Conservation (phyloP, 2,113 vertebrate species). For the Bubo scandiacus region DNA sequence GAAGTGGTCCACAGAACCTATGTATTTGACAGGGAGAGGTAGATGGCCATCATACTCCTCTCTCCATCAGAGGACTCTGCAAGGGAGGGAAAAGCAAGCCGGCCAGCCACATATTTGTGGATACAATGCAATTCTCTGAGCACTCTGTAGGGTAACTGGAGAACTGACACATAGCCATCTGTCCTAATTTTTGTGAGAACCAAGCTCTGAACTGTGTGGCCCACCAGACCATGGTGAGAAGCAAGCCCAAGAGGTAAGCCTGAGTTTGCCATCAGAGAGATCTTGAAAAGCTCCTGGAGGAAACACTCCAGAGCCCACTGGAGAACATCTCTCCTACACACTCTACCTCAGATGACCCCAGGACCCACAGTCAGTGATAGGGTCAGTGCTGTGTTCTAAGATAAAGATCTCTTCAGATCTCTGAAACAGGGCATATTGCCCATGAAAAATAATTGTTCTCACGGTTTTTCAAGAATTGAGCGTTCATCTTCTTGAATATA, state of each 20-base stretch:
- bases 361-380: background rate
- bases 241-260: background rate
- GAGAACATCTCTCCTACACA: background rate
- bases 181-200: background rate
- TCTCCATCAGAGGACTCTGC: background rate
- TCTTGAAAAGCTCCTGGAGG: background rate
- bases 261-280: background rate
- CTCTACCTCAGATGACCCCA: background rate
- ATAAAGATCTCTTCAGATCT: background rate
- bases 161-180: background rate
- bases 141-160: background rate
- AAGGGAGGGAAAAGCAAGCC: background rate
- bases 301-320: background rate
- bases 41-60: background rate
- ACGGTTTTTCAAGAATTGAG: background rate
- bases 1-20: background rate
- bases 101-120: background rate
- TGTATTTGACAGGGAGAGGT: background rate
- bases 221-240: background rate
- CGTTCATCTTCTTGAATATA: background rate
- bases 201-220: background rate
- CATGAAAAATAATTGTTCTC: background rate
- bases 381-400: background rate
- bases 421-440: background rate
- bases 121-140: background rate